A percentile compares a stretch with the other conserved stretches of the same genome.
These are phyloP conservation scores for Trachemys scripta DNA, from an alignment of 2,113 vertebrate species.

Conservation along the genomic window DNA sequence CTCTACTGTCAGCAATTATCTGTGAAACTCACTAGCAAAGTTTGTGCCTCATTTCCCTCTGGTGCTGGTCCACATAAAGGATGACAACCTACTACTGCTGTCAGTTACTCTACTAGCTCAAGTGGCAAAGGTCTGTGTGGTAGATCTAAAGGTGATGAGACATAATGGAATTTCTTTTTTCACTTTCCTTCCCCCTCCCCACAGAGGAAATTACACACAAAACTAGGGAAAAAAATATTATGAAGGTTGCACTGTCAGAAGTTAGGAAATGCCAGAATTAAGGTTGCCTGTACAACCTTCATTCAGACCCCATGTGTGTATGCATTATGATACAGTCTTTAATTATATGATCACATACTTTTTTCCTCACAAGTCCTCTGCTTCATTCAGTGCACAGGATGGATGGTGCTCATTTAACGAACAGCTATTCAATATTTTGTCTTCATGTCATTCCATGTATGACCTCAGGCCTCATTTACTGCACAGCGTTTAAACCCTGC, in stretches of 20 bases:
- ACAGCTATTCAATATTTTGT: neutral
- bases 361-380: neutral
- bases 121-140: neutral
- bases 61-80: neutral
- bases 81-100: neutral
- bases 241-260: neutral
- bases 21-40: neutral
- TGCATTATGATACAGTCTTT: neutral
- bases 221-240: neutral
- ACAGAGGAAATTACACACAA: neutral
- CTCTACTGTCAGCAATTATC: neutral
- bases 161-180: neutral
- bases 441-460: neutral
- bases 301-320: neutral
- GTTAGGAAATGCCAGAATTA: neutral
- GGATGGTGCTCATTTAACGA: neutral
- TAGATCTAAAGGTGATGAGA: neutral
- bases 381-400: neutral
- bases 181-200: neutral
- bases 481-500: neutral
- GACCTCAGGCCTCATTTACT: neutral
- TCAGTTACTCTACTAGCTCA: constrained; percentile 25
- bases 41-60: neutral
- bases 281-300: neutral
- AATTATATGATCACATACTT: neutral